A percentile compares a stretch with the other conserved stretches of the same genome.
These are phyloP conservation scores for Cenopis cana DNA, from an alignment of 2,888 invertebrate species.

Conservation along the genomic window DNA sequence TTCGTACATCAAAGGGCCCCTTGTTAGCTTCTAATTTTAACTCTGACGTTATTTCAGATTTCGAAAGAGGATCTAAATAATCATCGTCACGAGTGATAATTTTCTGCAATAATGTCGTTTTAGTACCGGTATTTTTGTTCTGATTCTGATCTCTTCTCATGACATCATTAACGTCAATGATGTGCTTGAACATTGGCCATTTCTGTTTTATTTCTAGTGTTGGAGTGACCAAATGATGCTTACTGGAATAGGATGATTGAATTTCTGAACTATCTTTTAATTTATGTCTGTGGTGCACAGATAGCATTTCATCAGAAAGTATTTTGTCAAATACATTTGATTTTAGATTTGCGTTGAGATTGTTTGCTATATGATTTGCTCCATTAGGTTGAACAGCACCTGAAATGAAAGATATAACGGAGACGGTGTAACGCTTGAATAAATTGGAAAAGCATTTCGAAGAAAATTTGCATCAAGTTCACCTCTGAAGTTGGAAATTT, in stretches of 20 bases:
- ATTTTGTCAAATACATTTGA: constrained; percentile 69
- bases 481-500: constrained; percentile 51
- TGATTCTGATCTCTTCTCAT: constrained; percentile 6
- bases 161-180: constrained; percentile 2
- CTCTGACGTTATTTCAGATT: not conserved
- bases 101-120: constrained; percentile 2
- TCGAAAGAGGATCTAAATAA: constrained; percentile 2
- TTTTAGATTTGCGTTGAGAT: constrained; percentile 57
- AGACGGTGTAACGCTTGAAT: constrained; percentile 3
- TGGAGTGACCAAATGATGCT: constrained; percentile 57
- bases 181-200: constrained; percentile 64
- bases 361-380: constrained; percentile 47
- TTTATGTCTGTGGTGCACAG: constrained; percentile 64
- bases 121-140: constrained; percentile 35
- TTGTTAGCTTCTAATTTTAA: not conserved
- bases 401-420: constrained; percentile 46
- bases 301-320: constrained; percentile 70
- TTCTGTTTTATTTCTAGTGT: constrained; percentile 65
- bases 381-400: constrained; percentile 49
- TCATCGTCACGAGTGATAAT: not conserved
- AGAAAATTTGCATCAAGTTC: constrained; percentile 43
- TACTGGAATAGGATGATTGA: constrained; percentile 52
- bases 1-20: not conserved
- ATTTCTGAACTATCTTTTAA: constrained; percentile 56
- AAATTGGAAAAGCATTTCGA: constrained; percentile 6